phyloP scores from a whole-genome alignment of 2,113 vertebrate species.

The Callithrix jacchus region DNA sequence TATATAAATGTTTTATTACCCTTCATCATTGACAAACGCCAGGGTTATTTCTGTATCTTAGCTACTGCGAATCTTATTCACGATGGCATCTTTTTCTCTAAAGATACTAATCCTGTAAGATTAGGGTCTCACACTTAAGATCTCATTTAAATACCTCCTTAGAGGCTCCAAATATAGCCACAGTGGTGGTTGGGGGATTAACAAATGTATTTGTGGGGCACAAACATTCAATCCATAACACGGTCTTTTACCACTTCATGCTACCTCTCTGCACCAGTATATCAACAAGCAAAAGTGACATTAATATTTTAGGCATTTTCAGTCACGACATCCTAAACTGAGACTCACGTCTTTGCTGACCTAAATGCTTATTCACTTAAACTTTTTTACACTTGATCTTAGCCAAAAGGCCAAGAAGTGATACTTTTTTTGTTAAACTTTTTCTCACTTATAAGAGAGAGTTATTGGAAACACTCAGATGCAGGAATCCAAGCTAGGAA shows the following conservation, averaged over 20 bases:
- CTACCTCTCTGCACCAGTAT: neutral
- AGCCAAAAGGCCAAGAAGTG: too few species aligned
- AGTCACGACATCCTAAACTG: neutral
- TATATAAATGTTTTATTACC: neutral
- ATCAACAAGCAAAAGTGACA: neutral
- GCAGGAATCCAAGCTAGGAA: neutral
- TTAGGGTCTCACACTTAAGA: neutral
- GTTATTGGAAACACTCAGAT: neutral
- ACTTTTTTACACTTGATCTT: neutral
- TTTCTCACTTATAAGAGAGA: neutral
- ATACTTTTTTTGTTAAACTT: neutral
- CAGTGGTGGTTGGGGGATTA: neutral
- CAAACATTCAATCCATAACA: neutral
- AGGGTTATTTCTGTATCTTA: neutral
- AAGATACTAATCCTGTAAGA: neutral
- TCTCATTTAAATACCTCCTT: neutral
- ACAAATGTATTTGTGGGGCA: neutral
- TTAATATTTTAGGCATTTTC: neutral
- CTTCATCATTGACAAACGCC: neutral
- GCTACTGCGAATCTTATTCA: neutral
- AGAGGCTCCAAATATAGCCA: neutral
- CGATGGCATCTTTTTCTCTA: neutral
- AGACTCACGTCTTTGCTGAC: neutral
- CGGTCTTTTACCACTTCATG: neutral
- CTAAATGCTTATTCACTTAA: neutral